Conservation (phyloP, 2,888 invertebrate species). For the Carterocephalus palaemon region DNA sequence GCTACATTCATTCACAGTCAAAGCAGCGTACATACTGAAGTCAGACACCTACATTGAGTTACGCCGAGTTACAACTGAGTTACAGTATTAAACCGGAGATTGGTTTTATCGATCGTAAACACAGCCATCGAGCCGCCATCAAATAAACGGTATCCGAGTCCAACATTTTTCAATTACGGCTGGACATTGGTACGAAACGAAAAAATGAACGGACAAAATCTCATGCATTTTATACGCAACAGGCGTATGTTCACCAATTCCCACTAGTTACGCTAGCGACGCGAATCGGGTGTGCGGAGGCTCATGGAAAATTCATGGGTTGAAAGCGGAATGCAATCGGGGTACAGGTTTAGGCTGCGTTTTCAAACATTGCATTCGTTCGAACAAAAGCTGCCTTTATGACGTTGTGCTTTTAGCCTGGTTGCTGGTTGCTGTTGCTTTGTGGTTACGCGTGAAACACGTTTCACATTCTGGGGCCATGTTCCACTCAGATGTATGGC, state of each 20-base stretch:
- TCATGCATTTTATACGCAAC: slow-evolving; percentile 70
- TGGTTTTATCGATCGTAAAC: slow-evolving; percentile 23
- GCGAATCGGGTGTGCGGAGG: slow-evolving; percentile 42
- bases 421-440: slow-evolving; percentile 21
- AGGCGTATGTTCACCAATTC: slow-evolving; percentile 68
- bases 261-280: slow-evolving; percentile 62
- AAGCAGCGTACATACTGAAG: no score
- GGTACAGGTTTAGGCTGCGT: slow-evolving; percentile 57
- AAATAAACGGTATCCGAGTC: slow-evolving; percentile 33
- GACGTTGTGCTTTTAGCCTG: slow-evolving; percentile 41
- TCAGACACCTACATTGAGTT: no score
- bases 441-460: slow-evolving; percentile 4
- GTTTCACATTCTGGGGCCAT: slow-evolving; percentile 29
- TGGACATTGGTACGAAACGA: slow-evolving; percentile 53
- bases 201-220: slow-evolving; percentile 70
- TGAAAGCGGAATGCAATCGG: slow-evolving; percentile 72
- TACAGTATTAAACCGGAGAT: slow-evolving; percentile 2
- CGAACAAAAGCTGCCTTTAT: slow-evolving; percentile 44
- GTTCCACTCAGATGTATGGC: slow-evolving; percentile 8
- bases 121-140: slow-evolving; percentile 27
- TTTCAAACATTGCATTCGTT: slow-evolving; percentile 48
- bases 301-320: slow-evolving; percentile 68
- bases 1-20: no score
- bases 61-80: no score
- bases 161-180: slow-evolving; percentile 65